Conservation (phyloP, 2,113 vertebrate genomes). For the Zosterops hypoxanthus region DNA sequence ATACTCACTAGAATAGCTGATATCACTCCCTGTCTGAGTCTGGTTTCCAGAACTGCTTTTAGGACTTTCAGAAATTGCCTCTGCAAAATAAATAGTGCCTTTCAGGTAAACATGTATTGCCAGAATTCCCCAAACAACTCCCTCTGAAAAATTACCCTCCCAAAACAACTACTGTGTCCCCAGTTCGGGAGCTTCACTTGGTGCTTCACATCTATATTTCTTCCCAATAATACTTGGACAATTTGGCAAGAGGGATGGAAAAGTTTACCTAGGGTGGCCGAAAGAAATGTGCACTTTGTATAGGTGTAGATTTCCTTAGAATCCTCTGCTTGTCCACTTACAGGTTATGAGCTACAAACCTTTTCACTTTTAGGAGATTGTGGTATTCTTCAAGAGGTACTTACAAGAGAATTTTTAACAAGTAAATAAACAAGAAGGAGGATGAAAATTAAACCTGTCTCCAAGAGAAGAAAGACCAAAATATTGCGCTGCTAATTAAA, state of each 20-base stretch:
- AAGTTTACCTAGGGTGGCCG: not conserved
- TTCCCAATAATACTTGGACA: not conserved
- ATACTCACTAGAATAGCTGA: conserved; percentile 73
- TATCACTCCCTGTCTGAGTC: not conserved
- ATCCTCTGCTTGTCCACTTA: not conserved
- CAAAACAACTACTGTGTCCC: not conserved
- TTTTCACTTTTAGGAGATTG: conserved; percentile 27
- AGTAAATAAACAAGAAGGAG: not conserved
- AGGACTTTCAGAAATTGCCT: not conserved
- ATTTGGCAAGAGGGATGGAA: not conserved
- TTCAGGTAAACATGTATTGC: not conserved
- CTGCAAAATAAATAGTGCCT: not conserved
- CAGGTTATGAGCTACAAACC: not conserved
- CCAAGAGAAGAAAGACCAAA: conserved; percentile 18
- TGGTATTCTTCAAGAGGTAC: not conserved
- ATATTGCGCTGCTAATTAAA: not conserved
- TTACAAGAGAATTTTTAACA: not conserved
- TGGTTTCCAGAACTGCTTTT: not conserved
- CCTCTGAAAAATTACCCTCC: not conserved
- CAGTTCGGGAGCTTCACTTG: not conserved
- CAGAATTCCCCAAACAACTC: not conserved
- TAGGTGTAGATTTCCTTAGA: not conserved
- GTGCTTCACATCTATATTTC: not conserved
- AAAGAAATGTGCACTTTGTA: not conserved
- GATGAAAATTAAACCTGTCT: conserved; percentile 38